Conservation (phyloP, 2,113 vertebrate genomes). For the Cyprinodon tularosa region DNA sequence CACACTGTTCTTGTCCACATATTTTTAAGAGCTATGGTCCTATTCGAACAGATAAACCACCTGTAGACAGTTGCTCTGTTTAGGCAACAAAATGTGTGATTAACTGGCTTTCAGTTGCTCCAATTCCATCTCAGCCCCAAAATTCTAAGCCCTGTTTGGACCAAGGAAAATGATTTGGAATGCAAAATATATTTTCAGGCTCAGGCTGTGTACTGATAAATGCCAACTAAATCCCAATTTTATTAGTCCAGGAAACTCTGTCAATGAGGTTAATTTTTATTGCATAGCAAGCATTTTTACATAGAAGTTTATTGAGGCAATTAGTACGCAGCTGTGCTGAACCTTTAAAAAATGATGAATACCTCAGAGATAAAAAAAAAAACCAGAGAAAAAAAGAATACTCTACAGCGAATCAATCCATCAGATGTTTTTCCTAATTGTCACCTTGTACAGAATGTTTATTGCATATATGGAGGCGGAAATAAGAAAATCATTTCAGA, state of each 20-base stretch:
- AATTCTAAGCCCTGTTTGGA: not conserved
- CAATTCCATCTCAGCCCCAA: not conserved
- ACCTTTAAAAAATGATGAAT: not conserved
- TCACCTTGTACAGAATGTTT: not conserved
- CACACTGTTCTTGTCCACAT: conserved; percentile 63
- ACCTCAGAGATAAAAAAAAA: not conserved
- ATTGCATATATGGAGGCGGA: not conserved
- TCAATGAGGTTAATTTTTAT: not conserved
- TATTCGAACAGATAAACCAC: conserved; percentile 52
- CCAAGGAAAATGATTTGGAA: conserved; percentile 6
- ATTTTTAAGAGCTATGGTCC: conserved; percentile 66
- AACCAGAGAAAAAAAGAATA: not conserved
- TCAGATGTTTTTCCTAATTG: not conserved
- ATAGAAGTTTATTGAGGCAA: not conserved
- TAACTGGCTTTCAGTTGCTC: not conserved
- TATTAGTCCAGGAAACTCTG: not conserved
- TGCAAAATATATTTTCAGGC: conserved; percentile 15
- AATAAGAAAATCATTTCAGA: not conserved
- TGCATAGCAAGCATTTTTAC: conserved; percentile 5
- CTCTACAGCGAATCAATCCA: too few relatives aligned
- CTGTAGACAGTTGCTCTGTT: conserved; percentile 30
- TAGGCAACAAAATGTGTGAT: conserved; percentile 14
- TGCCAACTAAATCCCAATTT: conserved; percentile 3
- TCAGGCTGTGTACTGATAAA: conserved; percentile 7
- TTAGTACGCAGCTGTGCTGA: not conserved